A percentile compares a stretch with the other conserved stretches of the same genome.
Conservation (phyloP, 1,140 invertebrate species). For the Drosophila punjabiensis region DNA sequence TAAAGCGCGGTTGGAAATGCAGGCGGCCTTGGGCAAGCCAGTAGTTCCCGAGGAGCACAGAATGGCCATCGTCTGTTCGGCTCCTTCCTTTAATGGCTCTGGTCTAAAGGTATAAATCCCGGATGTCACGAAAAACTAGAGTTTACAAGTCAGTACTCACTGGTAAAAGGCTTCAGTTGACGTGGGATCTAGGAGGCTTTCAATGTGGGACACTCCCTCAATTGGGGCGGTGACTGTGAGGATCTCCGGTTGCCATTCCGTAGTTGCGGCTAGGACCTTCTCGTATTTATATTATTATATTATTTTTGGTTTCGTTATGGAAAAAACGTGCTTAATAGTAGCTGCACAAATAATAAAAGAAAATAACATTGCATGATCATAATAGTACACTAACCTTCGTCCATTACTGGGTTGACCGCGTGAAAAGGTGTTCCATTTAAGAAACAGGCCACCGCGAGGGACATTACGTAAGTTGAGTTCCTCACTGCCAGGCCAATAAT, state of each 20-base stretch:
- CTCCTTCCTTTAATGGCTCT: slow-evolving; percentile 1
- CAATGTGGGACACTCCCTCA: background rate
- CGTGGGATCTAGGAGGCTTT: background rate
- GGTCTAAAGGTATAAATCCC: background rate
- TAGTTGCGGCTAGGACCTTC: background rate
- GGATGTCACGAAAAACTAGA: too few species aligned
- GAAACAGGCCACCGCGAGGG: background rate
- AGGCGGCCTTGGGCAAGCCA: slow-evolving; percentile 1
- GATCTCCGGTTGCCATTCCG: background rate
- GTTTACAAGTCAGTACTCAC: background rate
- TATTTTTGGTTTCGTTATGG: background rate
- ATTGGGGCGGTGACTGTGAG: background rate
- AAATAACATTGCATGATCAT: background rate
- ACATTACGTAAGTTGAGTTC: background rate
- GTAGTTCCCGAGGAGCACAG: slow-evolving; percentile 1
- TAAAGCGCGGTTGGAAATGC: background rate
- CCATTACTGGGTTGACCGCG: background rate
- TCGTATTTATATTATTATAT: too few species aligned
- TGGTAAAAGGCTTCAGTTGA: background rate
- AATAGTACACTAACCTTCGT: too few species aligned
- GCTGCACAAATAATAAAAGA: background rate
- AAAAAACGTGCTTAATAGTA: background rate
- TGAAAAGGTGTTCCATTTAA: slow-evolving; percentile 5
- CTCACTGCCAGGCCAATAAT: background rate
- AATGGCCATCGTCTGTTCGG: background rate